phyloP scores from a whole-genome alignment of 1,140 invertebrate species.

The Aphis craccivora region DNA sequence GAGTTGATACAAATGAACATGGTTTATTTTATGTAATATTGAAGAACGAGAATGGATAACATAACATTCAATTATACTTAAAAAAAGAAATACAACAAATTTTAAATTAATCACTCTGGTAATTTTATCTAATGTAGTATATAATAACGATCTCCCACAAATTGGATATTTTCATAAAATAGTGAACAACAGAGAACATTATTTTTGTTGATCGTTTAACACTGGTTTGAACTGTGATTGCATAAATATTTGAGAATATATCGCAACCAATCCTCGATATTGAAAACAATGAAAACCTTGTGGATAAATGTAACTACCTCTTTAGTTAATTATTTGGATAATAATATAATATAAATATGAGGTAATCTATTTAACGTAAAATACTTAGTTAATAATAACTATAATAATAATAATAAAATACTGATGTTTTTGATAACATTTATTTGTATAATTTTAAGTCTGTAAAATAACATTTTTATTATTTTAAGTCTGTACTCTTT shows the following conservation, averaged over 20 bases:
- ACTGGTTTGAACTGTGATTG: no score
- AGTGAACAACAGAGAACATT: background rate
- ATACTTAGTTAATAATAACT: no score
- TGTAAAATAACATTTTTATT: no score
- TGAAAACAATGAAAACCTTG: background rate
- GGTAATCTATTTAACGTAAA: background rate
- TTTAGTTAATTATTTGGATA: background rate
- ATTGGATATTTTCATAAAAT: background rate
- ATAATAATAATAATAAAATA: no score
- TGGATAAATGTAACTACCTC: background rate
- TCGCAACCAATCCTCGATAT: background rate
- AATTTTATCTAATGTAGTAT: background rate
- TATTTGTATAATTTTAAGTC: no score
- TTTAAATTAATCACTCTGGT: background rate
- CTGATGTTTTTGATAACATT: no score
- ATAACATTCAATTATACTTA: background rate
- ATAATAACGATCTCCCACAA: background rate
- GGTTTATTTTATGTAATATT: background rate
- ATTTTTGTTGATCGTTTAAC: background rate
- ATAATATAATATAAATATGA: background rate
- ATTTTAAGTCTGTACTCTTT: background rate
- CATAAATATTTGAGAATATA: no score
- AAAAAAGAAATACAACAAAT: background rate
- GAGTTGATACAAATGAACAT: background rate
- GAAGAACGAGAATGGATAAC: background rate